Base-by-base conservation (phyloP, 2,888 invertebrate genomes). In the Drosophila pegasa region DNA sequence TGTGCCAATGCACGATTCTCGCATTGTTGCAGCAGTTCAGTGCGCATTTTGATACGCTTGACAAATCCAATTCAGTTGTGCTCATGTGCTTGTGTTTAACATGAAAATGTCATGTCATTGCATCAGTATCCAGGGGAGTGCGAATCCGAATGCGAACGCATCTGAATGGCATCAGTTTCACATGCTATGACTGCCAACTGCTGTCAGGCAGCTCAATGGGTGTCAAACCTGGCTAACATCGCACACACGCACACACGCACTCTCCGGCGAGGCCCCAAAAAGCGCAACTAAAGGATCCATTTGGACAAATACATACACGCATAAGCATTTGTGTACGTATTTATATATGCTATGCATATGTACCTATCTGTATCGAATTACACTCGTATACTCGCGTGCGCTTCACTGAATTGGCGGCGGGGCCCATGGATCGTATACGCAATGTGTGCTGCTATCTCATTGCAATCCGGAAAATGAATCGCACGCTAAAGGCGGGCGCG, bases 371-470 rank as follows among this genome's bases (percentile, higher is more conserved):
- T 59, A 33, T 75, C 9, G 57, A 60, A 62, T 71, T 81, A 71
- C 60, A 82, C 71, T 79, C 68, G 82, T 71, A 54, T 71, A 57
- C 55, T 68, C 25, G 54, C 65, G 45, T 78, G 70, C 63, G 78
- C 88, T 73, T 86, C 51, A 86, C 61, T 83, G 83, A 69, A 64
- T 67, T 60, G 72, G 35, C 40, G 33, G 56, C 57, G 60, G 43
- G n/a, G n/a, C n/a, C 67, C 62, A 48, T 54, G 65, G 69, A 54
- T 68, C 86, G 79, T 86, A 86, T 88, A 79, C 83, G 83, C 84
- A 85, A 79, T 64, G 64, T 70, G 69, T 37, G 55, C 41, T 60
- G 55, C 59, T 71, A 72, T 85, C 70, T 64, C 68, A 70, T 66
- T 69, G 87, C 70, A 73, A 75, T 68, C 71, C 69, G 72, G 60